Conservation (phyloP, 1,140 invertebrate genomes). For the Mesaphorura yosii region DNA sequence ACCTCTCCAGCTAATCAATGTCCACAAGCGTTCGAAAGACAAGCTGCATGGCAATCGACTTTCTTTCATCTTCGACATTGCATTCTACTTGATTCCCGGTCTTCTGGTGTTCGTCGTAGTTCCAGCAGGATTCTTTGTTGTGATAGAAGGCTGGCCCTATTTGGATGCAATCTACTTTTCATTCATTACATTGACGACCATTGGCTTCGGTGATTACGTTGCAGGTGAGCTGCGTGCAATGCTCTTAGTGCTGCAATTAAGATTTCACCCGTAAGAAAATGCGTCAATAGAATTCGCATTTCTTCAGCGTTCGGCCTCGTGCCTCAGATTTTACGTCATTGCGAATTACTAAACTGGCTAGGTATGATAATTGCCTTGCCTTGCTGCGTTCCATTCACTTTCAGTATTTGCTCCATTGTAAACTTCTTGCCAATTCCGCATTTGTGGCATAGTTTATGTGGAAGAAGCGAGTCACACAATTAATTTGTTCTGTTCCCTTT, state of each 20-base stretch:
- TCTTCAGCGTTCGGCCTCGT: too few relatives aligned
- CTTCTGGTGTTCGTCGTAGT: constrained; percentile 81
- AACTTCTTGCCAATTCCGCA: too few relatives aligned
- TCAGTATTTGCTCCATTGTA: too few relatives aligned
- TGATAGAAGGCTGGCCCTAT: constrained; percentile 80
- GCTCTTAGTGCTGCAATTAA: too few relatives aligned
- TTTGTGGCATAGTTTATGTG: too few relatives aligned
- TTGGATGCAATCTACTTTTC: constrained; percentile 82
- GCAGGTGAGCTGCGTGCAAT: constrained; percentile 52
- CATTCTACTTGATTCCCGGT: constrained; percentile 68
- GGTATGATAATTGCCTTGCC: too few relatives aligned
- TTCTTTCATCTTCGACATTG: constrained; percentile 59
- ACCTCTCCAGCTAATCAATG: constrained; percentile 44
- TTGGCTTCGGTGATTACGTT: constrained; percentile 87
- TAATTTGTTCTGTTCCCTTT: not conserved
- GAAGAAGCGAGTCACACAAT: too few relatives aligned
- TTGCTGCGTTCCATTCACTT: too few relatives aligned
- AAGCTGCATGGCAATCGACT: constrained; percentile 43
- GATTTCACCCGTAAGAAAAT: too few relatives aligned
- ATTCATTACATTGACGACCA: constrained; percentile 55
- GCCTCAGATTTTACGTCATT: too few relatives aligned
- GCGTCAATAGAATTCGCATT: too few relatives aligned
- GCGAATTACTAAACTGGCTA: too few relatives aligned
- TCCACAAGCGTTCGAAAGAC: constrained; percentile 63
- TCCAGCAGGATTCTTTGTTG: constrained; percentile 76